phyloP scores from a whole-genome alignment of 1,140 invertebrate genomes.

The Thalassaphorura encarpata region DNA sequence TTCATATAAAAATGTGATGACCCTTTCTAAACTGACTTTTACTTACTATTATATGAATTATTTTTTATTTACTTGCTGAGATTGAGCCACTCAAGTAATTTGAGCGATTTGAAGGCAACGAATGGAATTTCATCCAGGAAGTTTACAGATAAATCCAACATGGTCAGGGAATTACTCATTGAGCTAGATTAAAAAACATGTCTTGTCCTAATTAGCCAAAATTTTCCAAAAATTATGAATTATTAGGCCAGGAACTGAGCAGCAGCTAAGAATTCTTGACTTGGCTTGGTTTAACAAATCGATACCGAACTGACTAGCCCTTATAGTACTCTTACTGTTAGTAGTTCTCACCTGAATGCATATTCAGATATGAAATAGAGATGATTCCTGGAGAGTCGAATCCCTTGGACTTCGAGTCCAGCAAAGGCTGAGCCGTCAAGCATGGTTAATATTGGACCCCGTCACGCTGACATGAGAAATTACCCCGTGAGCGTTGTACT shows the following conservation, averaged over 20 bases:
- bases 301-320: too few species aligned
- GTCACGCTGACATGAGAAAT: slow-evolving; percentile 32
- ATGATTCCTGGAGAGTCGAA: slow-evolving; percentile 29
- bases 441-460: slow-evolving; percentile 28
- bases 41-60: background rate
- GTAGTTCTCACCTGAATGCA: slow-evolving; percentile 33
- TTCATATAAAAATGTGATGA: too few species aligned
- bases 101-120: slow-evolving; percentile 50
- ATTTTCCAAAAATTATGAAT: too few species aligned
- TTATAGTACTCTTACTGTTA: too few species aligned
- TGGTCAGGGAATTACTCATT: slow-evolving; percentile 49
- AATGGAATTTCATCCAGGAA: slow-evolving; percentile 56
- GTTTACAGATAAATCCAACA: slow-evolving; percentile 63
- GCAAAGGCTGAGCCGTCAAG: slow-evolving; percentile 31
- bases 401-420: slow-evolving; percentile 30
- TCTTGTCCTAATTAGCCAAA: too few species aligned
- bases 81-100: slow-evolving; percentile 60
- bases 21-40: background rate
- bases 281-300: too few species aligned
- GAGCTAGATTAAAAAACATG: slow-evolving; percentile 41
- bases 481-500: slow-evolving; percentile 31
- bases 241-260: too few species aligned
- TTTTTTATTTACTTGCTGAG: slow-evolving; percentile 52
- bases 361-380: slow-evolving; percentile 32
- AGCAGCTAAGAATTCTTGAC: too few species aligned